phyloP scores from a whole-genome alignment of 2,888 invertebrate genomes.

The Cephus rjabovi region DNA sequence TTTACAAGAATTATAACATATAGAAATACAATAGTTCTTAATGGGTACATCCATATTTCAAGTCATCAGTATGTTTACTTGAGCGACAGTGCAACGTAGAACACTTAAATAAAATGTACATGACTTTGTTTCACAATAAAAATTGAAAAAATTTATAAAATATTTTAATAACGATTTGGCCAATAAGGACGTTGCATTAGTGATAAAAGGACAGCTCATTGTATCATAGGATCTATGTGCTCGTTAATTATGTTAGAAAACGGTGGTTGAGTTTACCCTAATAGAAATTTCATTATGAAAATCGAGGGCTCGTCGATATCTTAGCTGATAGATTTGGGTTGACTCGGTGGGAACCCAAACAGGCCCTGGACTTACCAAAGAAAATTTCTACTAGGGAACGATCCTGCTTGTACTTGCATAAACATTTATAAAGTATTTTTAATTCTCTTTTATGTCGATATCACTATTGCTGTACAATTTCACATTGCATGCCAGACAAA shows the following conservation, averaged over 20 bases:
- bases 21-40: constrained; percentile 45
- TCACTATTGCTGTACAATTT: background rate
- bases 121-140: background rate
- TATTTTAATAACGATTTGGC: background rate
- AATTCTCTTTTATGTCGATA: background rate
- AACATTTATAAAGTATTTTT: background rate
- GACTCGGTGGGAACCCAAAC: background rate
- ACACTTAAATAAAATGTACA: background rate
- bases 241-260: background rate
- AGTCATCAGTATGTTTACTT: constrained; percentile 30
- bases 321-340: background rate
- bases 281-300: background rate
- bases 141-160: background rate
- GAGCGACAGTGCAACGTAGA: constrained; percentile 34
- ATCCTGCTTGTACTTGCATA: background rate
- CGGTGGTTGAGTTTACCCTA: background rate
- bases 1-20: constrained; percentile 29
- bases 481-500: background rate
- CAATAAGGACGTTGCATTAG: background rate
- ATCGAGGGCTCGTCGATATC: background rate
- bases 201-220: constrained; percentile 6
- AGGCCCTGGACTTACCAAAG: background rate
- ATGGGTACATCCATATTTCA: constrained; percentile 33
- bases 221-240: background rate
- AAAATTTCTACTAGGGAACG: background rate